Evolutionary conservation across 1,140 invertebrate species (phyloP), one percentile per base, ranked within the genome.

Genomic region (Leguminivora glycinivorella): DNA sequence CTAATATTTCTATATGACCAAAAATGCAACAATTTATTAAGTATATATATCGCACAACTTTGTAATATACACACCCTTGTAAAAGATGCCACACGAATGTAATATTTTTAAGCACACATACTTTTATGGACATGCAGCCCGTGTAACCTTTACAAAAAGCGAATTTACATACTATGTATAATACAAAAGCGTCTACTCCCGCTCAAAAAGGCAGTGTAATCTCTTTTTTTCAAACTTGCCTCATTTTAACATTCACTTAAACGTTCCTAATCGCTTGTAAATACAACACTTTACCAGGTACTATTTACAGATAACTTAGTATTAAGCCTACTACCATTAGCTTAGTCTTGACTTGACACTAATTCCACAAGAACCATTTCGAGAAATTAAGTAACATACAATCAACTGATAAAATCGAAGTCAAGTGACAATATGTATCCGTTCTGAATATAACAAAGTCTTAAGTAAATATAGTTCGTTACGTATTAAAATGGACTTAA

Each of bases 391-490:
- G 40, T 56, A 75, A 78, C 24, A n/a, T 26, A 26, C 81, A 83
- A 83, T 83, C 74, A 81, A 63, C 66, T 75, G 85, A 89, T 88
- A 82, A 67, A 58, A 87, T 89, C 87, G 70, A 73, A 69, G 70
- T 72, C 76, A 80, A 82, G 82, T 82, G 87, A 83, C 82, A 85
- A 85, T 86, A 81, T 75, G 40, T 75, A 43, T 43, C n/a, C 40
- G n/a, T 43, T 43, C n/a, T 43, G 5, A 43, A 17, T 43, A 43
- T 0, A 3, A 43, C 4, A 43, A 17, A 17, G 40, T 17, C 40
- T 43, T 43, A 43, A 43, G 4, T 43, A n/a, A 0, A 17, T 17
- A n/a, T 17, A n/a, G 14, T 17, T 43, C 0, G 40, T 43, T 6
- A 1, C 40, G n/a, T 43, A 43, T 43, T 2, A 43, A 43, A 17